Evolutionary conservation across 1,140 invertebrate genomes (phyloP).

Genomic region (Caenorhabditis inopinata): DNA sequence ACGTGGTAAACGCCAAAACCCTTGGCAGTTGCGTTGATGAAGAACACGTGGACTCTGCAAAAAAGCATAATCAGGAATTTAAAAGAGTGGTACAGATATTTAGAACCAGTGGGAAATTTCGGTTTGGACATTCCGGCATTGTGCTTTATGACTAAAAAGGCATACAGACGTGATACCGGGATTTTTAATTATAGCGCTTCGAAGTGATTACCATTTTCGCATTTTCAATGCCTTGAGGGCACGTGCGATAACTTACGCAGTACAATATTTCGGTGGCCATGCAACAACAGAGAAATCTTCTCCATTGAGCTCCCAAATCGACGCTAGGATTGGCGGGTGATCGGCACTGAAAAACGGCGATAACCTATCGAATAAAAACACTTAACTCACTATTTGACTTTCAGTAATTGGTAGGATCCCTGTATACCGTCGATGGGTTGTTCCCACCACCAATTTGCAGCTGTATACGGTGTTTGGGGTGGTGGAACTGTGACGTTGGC

Average conservation of each 20-base stretch:
- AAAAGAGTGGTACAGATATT: too few relatives aligned
- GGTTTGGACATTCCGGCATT: too few relatives aligned
- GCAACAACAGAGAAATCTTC: neutral
- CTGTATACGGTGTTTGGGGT: too few relatives aligned
- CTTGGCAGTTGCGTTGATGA: neutral
- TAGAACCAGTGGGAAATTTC: too few relatives aligned
- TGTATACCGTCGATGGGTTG: neutral
- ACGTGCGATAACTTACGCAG: neutral
- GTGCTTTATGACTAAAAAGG: too few relatives aligned
- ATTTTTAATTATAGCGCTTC: too few relatives aligned
- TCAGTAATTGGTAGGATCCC: neutral
- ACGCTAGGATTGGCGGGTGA: neutral
- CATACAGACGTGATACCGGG: too few relatives aligned
- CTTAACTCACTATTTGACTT: neutral
- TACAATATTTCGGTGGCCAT: neutral
- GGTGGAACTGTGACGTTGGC: too few relatives aligned
- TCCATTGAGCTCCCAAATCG: neutral
- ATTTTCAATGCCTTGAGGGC: too few relatives aligned
- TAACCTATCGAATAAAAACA: neutral
- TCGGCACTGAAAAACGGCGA: neutral
- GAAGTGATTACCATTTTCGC: too few relatives aligned
- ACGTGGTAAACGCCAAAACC: neutral
- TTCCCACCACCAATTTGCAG: neutral
- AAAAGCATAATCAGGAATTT: too few relatives aligned
- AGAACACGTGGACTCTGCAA: neutral